Evolutionary conservation across 2,888 invertebrate genomes (phyloP).

Genomic region (Hydroisotoma schaefferi): DNA sequence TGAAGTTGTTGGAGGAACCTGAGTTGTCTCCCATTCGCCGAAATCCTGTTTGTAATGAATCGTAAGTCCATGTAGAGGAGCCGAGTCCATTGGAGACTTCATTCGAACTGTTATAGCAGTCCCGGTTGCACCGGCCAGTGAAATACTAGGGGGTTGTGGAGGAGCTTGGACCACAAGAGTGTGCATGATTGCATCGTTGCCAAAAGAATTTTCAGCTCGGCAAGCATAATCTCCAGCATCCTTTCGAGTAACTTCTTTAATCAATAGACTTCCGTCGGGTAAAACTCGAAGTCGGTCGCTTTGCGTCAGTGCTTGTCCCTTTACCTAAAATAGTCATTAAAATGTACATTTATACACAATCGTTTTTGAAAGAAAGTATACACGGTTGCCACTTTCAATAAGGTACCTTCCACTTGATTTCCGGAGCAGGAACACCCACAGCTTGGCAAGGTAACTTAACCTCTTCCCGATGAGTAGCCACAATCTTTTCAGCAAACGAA

Average conservation of each 20-base stretch:
- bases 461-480: conserved; percentile 86
- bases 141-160: conserved; percentile 72
- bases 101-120: conserved; percentile 70
- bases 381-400: background rate
- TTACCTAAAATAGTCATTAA: conserved; percentile 56
- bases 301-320: conserved; percentile 71
- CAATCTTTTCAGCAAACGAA: conserved; percentile 89
- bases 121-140: conserved; percentile 69
- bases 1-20: conserved; percentile 60
- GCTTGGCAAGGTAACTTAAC: conserved; percentile 86
- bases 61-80: conserved; percentile 87
- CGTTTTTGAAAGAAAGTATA: background rate
- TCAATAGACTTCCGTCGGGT: conserved; percentile 86
- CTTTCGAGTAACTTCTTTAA: conserved; percentile 79
- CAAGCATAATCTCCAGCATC: conserved; percentile 78
- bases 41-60: conserved; percentile 92
- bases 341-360: background rate
- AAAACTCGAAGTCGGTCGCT: conserved; percentile 78
- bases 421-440: conserved; percentile 86
- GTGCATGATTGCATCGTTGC: conserved; percentile 46
- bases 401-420: conserved; percentile 77
- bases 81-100: conserved; percentile 68
- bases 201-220: conserved; percentile 55
- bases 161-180: conserved; percentile 58
- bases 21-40: conserved; percentile 87